Evolutionary conservation across 1,140 invertebrate genomes (phyloP).

Genomic region (Heliothis subflexa): DNA sequence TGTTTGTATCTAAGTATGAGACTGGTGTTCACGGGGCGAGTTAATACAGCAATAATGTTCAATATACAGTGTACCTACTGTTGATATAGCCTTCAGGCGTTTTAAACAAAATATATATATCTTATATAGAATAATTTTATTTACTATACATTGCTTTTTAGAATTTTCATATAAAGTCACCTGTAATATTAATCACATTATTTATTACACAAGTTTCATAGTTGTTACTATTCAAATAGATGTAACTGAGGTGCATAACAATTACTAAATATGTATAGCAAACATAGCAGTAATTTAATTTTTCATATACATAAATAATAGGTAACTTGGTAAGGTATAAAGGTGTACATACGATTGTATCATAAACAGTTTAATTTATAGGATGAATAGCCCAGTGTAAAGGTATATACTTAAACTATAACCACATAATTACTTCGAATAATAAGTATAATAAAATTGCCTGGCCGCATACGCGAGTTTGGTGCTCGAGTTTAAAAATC

Average conservation of each 20-base stretch:
- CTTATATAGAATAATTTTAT: neutral
- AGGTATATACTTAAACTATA: neutral
- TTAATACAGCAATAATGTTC: constrained; percentile 17
- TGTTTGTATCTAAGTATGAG: neutral
- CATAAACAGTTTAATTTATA: constrained; percentile 4
- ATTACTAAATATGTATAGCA: constrained; percentile 27
- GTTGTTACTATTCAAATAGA: constrained; percentile 10
- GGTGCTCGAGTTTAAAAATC: too few species aligned
- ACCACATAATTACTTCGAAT: too few species aligned
- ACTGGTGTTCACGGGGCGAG: constrained; percentile 3
- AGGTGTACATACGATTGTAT: constrained; percentile 12
- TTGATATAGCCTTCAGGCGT: neutral
- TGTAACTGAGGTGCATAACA: constrained; percentile 14
- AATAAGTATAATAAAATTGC: too few species aligned
- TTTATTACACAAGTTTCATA: constrained; percentile 26
- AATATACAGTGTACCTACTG: neutral
- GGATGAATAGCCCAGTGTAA: constrained; percentile 3
- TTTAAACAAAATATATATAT: neutral
- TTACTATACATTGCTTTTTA: constrained; percentile 25
- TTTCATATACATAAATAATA: neutral
- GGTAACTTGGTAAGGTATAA: neutral
- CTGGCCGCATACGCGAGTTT: too few species aligned
- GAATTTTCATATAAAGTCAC: constrained; percentile 9
- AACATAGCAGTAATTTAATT: constrained; percentile 6
- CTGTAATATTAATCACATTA: constrained; percentile 38